Conservation (phyloP, 2,113 vertebrate species). For the Xiphias gladius region DNA sequence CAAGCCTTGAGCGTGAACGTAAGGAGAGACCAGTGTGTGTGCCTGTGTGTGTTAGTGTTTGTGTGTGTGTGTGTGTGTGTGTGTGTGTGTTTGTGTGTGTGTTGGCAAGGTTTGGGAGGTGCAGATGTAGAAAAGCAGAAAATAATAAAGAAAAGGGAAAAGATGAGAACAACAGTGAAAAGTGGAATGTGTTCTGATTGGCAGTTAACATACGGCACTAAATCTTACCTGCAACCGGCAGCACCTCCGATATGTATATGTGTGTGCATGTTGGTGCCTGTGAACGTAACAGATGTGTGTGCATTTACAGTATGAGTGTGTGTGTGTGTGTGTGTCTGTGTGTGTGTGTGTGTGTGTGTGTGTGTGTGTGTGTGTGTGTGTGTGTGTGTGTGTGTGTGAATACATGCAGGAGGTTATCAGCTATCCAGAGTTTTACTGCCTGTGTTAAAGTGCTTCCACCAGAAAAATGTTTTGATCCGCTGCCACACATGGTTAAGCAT, state of each 20-base stretch:
- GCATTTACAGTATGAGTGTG: background rate
- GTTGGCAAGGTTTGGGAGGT: background rate
- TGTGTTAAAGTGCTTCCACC: conserved; percentile 59
- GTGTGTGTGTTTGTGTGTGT: background rate
- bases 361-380: conserved; percentile 8
- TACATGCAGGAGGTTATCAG: conserved; percentile 51
- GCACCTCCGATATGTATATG: conserved; percentile 29
- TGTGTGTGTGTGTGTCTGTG: conserved; percentile 9
- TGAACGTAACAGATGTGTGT: background rate
- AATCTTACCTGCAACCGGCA: conserved; percentile 60
- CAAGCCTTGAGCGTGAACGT: conserved; percentile 57
- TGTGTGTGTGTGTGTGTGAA: background rate
- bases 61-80: background rate
- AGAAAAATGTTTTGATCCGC: conserved; percentile 71
- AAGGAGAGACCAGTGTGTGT: conserved; percentile 11
- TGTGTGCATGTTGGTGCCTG: conserved; percentile 11
- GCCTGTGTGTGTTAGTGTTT: background rate
- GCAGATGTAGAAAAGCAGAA: conserved; percentile 10
- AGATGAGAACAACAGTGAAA: conserved; percentile 49
- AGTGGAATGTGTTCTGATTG: conserved; percentile 67
- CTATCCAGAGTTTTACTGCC: conserved; percentile 64
- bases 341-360: conserved; percentile 11
- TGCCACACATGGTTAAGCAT: conserved; percentile 79
- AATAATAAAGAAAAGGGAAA: conserved; percentile 13
- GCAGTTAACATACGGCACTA: conserved; percentile 53